Base-by-base conservation (phyloP, 2,113 vertebrate species). In the Gnathonemus longibarbis region DNA sequence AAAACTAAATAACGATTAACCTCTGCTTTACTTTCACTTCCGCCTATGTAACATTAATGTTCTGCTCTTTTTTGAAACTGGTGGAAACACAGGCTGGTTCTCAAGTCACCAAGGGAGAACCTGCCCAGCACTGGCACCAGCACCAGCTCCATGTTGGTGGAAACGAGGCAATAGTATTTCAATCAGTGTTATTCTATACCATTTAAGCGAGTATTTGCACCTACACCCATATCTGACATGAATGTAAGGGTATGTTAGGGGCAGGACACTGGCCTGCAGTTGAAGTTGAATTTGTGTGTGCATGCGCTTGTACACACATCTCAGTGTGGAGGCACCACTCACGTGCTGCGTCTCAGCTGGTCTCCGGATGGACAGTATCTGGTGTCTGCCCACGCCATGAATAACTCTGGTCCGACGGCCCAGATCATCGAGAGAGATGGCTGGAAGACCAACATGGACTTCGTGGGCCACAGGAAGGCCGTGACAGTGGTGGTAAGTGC, bases 361-460 rank as follows among this genome's bases (percentile, higher is more conserved):
- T 99, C 98, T 0, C 98, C 98, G 0, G 98, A 99, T 8, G 98
- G 98, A 27, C 98, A 99, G 95, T 99, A 99, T 88, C 95, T 99
- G 77, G 98, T 99, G 17, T 99, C 98, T 31, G 98, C 98, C 89
- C 98, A 99, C 24, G 98, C 98, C 91, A 99, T 99, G 98, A 99
- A 99, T 94, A 99, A 99, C 94, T 99, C 98, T 0, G 98, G 98
- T 10, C 98, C 98, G 84, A 99, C 98, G 0, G 98, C 98, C 45
- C 98, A 99, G 95, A 99, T 99, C 92, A 98, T 99, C 8, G 98
- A 99, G 92, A 94, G 98, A 5, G 98, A 99, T 87, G 98, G 98
- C 91, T 99, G 98, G 98, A 99, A 98, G 92, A 99, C 98, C 74
- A 99, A 99, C 93, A 99, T 99, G 98, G 98, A 99, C 94, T 99